A percentile compares a stretch with the other conserved stretches of the same genome.
Evolutionary conservation across 2,888 invertebrate species (phyloP).

Genomic region (Lathronympha strigana): DNA sequence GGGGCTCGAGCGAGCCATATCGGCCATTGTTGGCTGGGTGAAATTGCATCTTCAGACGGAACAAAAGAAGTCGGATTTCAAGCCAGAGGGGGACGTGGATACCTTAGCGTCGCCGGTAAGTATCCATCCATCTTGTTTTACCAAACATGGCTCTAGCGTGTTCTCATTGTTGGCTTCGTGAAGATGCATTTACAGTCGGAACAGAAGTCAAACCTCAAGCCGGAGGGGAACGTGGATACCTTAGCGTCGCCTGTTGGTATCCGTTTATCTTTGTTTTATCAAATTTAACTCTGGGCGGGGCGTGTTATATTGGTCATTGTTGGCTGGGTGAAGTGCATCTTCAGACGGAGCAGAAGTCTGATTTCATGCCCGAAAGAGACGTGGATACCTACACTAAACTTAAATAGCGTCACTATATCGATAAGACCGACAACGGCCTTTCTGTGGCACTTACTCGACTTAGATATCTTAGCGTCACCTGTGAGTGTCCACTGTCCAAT

Average conservation of each 20-base stretch:
- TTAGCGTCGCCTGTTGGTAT: conserved; percentile 90
- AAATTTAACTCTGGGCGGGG: too few species aligned
- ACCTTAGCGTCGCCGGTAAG: conserved; percentile 92
- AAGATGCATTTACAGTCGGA: conserved; percentile 94
- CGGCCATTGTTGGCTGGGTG: conserved; percentile 96
- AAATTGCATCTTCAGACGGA: conserved; percentile 94
- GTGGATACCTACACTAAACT: conserved; percentile 93
- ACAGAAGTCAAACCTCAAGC: conserved; percentile 97
- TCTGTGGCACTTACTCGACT: too few species aligned
- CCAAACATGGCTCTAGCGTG: conserved; percentile 93
- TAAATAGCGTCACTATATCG: too few species aligned
- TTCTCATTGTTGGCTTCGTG: conserved; percentile 95
- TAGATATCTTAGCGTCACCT: too few species aligned
- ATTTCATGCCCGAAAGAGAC: conserved; percentile 95
- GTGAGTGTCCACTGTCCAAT: not conserved
- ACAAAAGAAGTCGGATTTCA: conserved; percentile 98
- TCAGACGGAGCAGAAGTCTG: conserved; percentile 96
- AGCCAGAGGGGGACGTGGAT: conserved; percentile 94
- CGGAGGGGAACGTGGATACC: conserved; percentile 94
- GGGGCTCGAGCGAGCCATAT: conserved; percentile 93
- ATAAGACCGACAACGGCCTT: too few species aligned
- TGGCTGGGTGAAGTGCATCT: conserved; percentile 96
- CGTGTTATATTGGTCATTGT: conserved; percentile 94
- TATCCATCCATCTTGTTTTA: conserved; percentile 42
- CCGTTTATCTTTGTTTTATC: too few species aligned